Conservation (phyloP, 2,797 vertebrate species). For the Epinephelus awoara region DNA sequence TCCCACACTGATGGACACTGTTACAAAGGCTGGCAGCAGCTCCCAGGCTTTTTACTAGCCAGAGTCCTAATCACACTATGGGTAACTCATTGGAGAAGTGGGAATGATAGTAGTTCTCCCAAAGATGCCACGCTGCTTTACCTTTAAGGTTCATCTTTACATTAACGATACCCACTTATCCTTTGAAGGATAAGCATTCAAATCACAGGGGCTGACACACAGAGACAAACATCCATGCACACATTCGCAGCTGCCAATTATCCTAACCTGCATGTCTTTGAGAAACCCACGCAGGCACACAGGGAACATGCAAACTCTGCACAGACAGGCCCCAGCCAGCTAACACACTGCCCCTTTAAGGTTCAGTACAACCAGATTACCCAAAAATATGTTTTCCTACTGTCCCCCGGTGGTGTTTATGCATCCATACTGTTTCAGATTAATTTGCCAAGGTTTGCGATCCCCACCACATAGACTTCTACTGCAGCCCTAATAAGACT, state of each 20-base stretch:
- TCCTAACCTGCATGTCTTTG: not conserved
- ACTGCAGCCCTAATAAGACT: not conserved
- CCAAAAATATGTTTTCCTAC: not conserved
- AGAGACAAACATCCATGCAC: not conserved
- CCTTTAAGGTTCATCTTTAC: slow-evolving; percentile 2
- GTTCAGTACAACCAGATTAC: not conserved
- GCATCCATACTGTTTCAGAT: not conserved
- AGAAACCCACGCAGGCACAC: not conserved
- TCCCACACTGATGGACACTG: slow-evolving; percentile 3
- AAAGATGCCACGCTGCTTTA: slow-evolving; percentile 2
- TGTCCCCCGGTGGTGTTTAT: not conserved
- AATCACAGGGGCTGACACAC: slow-evolving; percentile 3
- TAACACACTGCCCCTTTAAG: not conserved
- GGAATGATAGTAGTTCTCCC: not conserved
- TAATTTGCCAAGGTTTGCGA: not conserved
- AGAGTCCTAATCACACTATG: slow-evolving; percentile 4
- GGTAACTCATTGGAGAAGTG: not conserved
- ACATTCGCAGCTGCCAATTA: not conserved
- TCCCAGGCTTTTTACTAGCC: slow-evolving; percentile 23
- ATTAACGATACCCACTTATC: not conserved
- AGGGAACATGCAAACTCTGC: not conserved
- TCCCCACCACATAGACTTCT: not conserved
- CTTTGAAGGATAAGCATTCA: not conserved
- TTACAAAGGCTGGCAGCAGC: slow-evolving; percentile 25
- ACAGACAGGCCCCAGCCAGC: not conserved